Evolutionary conservation across 2,888 invertebrate species (phyloP).

Genomic region (Amitus sp.): DNA sequence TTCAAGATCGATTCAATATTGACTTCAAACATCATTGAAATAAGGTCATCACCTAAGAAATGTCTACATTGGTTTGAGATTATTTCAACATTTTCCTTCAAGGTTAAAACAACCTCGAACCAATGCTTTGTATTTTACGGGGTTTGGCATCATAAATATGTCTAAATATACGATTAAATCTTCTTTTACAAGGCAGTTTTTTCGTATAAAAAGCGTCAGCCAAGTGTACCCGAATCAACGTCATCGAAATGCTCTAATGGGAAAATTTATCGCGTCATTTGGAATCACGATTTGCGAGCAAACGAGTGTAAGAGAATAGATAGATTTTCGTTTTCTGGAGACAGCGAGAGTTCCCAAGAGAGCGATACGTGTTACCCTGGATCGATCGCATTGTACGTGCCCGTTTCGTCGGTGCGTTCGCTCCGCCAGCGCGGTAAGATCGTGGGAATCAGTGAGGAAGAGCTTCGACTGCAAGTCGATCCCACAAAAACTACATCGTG

Average conservation of each 20-base stretch:
- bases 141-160: no score
- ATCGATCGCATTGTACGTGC: conserved; percentile 2
- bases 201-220: background rate
- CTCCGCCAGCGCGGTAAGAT: background rate
- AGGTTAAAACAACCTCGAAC: no score
- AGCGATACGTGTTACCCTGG: conserved; percentile 1
- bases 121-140: no score
- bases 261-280: background rate
- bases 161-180: no score
- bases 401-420: background rate
- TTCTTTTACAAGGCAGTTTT: background rate
- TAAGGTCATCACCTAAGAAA: no score
- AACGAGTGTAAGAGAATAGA: background rate
- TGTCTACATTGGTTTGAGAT: no score
- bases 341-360: conserved; percentile 1
- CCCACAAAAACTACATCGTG: background rate
- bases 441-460: background rate
- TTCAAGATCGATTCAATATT: no score
- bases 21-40: no score
- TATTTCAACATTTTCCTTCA: no score
- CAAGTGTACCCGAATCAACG: background rate
- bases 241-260: background rate
- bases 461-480: conserved; percentile 1
- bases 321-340: conserved; percentile 1
- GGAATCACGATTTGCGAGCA: background rate